A percentile compares a stretch with the other conserved stretches of the same genome.
Conservation (phyloP, 2,113 vertebrate genomes). For the Prunella himalayana region DNA sequence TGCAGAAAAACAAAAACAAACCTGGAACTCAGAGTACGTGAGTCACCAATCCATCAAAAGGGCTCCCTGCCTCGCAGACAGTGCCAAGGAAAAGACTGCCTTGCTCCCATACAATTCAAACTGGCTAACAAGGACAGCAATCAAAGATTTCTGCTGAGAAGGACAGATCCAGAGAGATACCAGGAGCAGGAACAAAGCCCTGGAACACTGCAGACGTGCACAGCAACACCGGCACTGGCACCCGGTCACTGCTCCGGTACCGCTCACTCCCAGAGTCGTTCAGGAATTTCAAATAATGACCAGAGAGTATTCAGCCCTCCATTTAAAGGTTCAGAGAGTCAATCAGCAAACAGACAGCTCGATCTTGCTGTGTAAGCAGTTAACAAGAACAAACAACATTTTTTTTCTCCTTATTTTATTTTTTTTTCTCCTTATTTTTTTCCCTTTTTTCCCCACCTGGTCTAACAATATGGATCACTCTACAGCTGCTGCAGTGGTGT, state of each 20-base stretch:
- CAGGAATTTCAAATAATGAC: not conserved
- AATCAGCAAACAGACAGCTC: not conserved
- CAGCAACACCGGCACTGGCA: not conserved
- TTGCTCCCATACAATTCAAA: not conserved
- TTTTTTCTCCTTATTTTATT: too few relatives aligned
- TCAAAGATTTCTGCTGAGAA: constrained; percentile 66
- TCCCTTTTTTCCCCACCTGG: not conserved
- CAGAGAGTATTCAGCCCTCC: not conserved
- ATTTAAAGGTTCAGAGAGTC: not conserved
- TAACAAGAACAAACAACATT: not conserved
- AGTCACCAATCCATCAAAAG: not conserved
- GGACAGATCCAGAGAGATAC: not conserved
- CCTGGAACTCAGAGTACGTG: not conserved
- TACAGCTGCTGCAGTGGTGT: not conserved
- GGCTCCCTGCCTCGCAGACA: not conserved
- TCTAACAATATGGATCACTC: not conserved
- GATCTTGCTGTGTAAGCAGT: not conserved
- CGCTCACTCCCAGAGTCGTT: not conserved
- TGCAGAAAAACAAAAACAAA: not conserved
- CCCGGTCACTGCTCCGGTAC: not conserved
- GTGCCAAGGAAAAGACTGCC: not conserved
- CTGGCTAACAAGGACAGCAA: constrained; percentile 27
- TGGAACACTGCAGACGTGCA: constrained; percentile 2
- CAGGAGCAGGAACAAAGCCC: constrained; percentile 33
- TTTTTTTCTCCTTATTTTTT: not conserved